Base-by-base conservation (phyloP, 1,140 invertebrate genomes). In the Calliopsis andreniformis region DNA sequence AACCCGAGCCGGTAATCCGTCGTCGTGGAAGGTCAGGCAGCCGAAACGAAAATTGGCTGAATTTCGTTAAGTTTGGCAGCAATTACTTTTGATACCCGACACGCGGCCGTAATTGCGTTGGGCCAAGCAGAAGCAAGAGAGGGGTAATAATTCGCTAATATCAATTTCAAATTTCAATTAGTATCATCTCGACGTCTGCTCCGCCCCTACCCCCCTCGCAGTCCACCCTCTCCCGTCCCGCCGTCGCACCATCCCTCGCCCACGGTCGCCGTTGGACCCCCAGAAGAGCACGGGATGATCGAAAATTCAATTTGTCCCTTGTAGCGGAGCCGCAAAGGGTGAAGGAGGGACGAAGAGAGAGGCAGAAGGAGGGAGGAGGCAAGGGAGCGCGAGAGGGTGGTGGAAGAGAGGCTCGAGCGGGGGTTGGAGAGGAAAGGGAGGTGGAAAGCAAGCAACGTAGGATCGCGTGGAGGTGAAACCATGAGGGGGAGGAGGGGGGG, bases 151-250 rank as follows among this genome's bases (percentile, higher is more conserved):
- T 91, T 89, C 89, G 90, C 90, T 92, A 92, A 92, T 92, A 92
- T 92, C 91, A 92, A 92, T 92, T 92, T 92, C 91, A 92, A 92
- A 92, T 92, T 92, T 92, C 91, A 92, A 92, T 92, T 92, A 92
- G 91, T 91, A 92, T 92, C 90, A 92, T 92, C 91, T 91, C 89
- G 85, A 86, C 82, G 84, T 80, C 80, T 84, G 86, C 84, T 84
- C 84, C 87, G 83, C 78, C 67, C 28, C 28, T 35, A 20, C 18
- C 63, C 59, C 12, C 30, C n/a, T 53, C 28, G 20, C n/a, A 45
- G 67, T 10, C 47, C 28, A 25, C 8, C 59, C 16, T 88, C 81
- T n/a, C 12, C 16, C 69, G 16, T 18, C 47, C 23, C 45, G n/a
- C n/a, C n/a, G n/a, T 69, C 39, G 10, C 69, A 25, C 42, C 42